Conservation (phyloP, 2,113 vertebrate genomes). For the Hepsetus odoe region DNA sequence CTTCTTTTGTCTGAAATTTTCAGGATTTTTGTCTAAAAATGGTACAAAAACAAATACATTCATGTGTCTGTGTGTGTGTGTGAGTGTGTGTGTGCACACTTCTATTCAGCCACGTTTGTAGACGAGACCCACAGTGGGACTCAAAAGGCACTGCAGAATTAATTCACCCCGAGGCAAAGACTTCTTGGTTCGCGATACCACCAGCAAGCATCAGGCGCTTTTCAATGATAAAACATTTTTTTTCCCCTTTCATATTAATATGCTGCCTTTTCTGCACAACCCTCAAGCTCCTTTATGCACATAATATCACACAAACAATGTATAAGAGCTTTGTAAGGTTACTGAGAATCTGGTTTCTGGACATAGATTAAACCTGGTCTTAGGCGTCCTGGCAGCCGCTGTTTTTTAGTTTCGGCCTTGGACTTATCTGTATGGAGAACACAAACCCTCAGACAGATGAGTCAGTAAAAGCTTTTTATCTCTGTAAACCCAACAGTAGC, state of each 20-base stretch:
- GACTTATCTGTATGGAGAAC: background rate
- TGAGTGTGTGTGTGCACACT: slow-evolving; percentile 3
- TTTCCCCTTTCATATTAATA: background rate
- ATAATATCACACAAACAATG: background rate
- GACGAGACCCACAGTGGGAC: background rate
- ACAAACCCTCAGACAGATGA: background rate
- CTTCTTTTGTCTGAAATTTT: background rate
- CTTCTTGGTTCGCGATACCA: background rate
- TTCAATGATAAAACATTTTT: background rate
- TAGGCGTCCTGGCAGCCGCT: background rate
- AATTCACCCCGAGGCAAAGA: slow-evolving; percentile 10
- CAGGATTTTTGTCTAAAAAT: background rate
- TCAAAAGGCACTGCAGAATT: slow-evolving; percentile 9
- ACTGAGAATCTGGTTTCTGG: background rate
- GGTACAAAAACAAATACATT: background rate
- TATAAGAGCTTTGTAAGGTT: background rate
- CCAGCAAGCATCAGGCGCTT: background rate
- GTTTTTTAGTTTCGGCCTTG: background rate
- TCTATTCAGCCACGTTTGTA: slow-evolving; percentile 14
- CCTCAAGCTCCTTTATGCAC: background rate
- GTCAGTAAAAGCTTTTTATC: background rate
- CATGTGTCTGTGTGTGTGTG: slow-evolving; percentile 21
- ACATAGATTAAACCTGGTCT: background rate
- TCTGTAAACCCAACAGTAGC: background rate
- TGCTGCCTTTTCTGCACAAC: background rate